Conservation (phyloP, 2,113 vertebrate genomes). For the Heliornis fulica region DNA sequence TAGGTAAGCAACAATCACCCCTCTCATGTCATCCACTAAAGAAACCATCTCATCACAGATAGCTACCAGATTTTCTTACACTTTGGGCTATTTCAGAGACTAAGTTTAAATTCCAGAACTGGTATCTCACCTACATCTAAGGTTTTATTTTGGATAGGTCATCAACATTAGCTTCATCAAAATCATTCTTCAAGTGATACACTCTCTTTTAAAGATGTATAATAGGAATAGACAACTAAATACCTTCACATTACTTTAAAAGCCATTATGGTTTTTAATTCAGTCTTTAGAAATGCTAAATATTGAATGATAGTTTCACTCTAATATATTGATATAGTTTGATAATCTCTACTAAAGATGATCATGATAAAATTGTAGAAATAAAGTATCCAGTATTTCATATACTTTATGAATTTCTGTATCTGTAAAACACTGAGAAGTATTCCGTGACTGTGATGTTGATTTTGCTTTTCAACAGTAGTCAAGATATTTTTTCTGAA, state of each 20-base stretch:
- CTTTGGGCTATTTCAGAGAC: not conserved
- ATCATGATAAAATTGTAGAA: not conserved
- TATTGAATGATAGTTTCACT: not conserved
- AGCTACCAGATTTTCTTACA: not conserved
- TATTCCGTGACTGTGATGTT: not conserved
- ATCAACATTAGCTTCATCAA: not conserved
- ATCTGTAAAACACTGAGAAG: not conserved
- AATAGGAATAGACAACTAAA: not conserved
- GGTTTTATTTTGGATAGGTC: not conserved
- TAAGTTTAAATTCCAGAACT: not conserved
- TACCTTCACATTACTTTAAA: not conserved
- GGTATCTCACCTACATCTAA: no score
- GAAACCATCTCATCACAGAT: not conserved
- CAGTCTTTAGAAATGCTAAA: not conserved
- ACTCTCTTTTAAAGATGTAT: not conserved
- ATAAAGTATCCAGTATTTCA: not conserved
- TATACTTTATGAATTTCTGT: not conserved
- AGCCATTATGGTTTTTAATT: fast-evolving
- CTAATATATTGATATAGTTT: not conserved
- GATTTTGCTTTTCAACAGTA: not conserved
- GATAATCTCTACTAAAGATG: not conserved
- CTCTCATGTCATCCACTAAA: not conserved
- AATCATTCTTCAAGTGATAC: not conserved
- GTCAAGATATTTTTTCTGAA: not conserved
- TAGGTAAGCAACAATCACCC: not conserved